Evolutionary conservation across 2,888 invertebrate genomes (phyloP), one percentile per base, ranked within the genome.

Genomic region (Pandemis corylana): DNA sequence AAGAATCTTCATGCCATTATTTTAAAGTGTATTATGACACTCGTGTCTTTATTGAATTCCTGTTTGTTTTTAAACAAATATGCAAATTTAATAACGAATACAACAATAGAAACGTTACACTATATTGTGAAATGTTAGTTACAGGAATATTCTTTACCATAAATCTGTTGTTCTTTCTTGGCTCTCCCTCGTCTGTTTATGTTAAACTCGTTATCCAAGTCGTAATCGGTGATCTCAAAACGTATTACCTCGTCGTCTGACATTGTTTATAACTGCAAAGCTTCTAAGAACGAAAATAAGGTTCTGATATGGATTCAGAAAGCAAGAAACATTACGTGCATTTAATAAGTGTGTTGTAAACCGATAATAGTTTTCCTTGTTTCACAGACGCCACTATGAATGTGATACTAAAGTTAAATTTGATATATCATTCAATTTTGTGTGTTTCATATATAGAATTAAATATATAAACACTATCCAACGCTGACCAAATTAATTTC

Each of bases 181-280:
- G 96, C 95, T 84, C 96, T 95, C n/a, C 96, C 94, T 5, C 95
- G 95, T 81, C 97, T 95, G 82, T 97, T 96, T 68, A 97, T 97
- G 85, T 98, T 98, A 86, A 99, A 98, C 91, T 99, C 99, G 91
- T 98, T 98, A 77, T 98, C 97, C 81, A 99, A 94, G 94, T 99
- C 99, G 86, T 97, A 97, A 85, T 99, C 99, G 0, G 98, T 98
- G 76, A 99, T 97, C 94, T 99, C 98, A 90, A 99, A 99, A 71
- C 96, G 96, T 91, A 99, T 99, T 81, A 98, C 96, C 92, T 99
- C 99, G 84, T 97, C 97, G 76, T 97, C 97, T 5, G 96, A 96
- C 97, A 97, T 97, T 77, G 15, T 87, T 66, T 36, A n/a, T 56
- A 44, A 0, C 13, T 68, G 9, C 15, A 28, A 49, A 62, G 41